phyloP scores from a whole-genome alignment of 2,113 vertebrate genomes.

The Myocastor coypus region DNA sequence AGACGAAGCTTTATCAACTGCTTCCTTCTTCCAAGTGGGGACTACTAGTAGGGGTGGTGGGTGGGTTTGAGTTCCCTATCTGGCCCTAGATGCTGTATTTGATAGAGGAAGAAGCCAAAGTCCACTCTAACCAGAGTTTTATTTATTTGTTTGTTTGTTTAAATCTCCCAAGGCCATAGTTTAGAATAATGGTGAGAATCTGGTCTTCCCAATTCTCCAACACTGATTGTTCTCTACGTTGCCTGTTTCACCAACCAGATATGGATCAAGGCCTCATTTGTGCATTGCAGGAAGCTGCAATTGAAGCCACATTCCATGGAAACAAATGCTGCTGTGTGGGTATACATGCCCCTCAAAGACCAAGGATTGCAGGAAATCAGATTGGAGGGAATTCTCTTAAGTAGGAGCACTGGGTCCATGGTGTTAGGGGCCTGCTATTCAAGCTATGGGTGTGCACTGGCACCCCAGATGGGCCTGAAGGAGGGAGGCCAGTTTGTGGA shows the following conservation, averaged over 20 bases:
- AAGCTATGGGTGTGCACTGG: background rate
- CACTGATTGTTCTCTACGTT: background rate
- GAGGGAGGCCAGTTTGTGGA: background rate
- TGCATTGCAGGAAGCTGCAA: background rate
- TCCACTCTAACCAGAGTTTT: background rate
- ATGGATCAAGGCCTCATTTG: background rate
- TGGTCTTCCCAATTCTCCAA: background rate
- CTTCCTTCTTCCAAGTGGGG: background rate
- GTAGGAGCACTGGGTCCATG: conserved; percentile 9
- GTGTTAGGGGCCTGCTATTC: conserved; percentile 21
- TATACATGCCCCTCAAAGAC: conserved; percentile 38
- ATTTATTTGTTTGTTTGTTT: too few species aligned
- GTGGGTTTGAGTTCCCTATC: background rate
- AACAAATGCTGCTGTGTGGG: conserved; percentile 34
- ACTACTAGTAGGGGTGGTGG: background rate
- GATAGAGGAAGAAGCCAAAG: background rate
- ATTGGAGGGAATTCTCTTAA: conserved; percentile 43
- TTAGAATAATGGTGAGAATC: background rate
- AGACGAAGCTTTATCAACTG: background rate
- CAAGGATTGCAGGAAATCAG: background rate
- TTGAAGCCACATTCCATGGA: conserved; percentile 35
- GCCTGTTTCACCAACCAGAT: background rate
- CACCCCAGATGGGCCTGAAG: rapidly evolving
- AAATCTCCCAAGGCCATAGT: background rate
- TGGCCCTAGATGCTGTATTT: background rate